These are phyloP conservation scores for Polypterus bichir DNA, from an alignment of 2,113 vertebrate species.

Conservation along the genomic window DNA sequence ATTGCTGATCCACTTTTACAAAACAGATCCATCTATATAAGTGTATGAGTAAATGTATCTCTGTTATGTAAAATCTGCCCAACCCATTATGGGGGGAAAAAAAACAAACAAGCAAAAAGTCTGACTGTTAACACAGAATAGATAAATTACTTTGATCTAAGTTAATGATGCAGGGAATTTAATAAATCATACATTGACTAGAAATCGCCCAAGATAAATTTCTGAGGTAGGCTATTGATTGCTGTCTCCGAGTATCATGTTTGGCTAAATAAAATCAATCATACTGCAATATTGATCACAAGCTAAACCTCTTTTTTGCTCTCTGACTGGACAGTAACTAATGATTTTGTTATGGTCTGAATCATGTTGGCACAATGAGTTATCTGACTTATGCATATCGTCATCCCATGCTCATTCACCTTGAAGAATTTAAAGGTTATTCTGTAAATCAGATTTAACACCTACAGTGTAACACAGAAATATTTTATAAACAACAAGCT, in stretches of 20 bases:
- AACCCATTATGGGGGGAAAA: too few relatives aligned
- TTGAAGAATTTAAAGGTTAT: constrained; percentile 7
- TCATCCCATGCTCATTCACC: constrained; percentile 1
- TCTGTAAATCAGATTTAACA: not conserved
- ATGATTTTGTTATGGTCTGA: constrained; percentile 19
- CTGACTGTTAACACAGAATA: not conserved
- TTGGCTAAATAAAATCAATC: constrained; percentile 23
- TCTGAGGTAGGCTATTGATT: constrained; percentile 24
- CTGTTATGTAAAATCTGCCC: too few relatives aligned
- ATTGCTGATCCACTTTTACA: too few relatives aligned
- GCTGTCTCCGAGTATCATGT: constrained; percentile 16
- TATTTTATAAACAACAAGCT: too few relatives aligned
- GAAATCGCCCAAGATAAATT: constrained; percentile 7
- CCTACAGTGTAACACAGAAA: too few relatives aligned
- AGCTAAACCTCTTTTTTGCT: constrained; percentile 7
- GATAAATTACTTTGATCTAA: constrained; percentile 13
- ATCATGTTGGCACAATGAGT: constrained; percentile 6
- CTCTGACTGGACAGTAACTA: constrained; percentile 20
- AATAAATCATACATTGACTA: constrained; percentile 12
- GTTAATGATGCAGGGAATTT: constrained; percentile 10
- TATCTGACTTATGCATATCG: not conserved
- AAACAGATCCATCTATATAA: too few relatives aligned
- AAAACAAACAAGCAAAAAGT: too few relatives aligned
- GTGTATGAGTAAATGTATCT: too few relatives aligned
- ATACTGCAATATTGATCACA: constrained; percentile 15